Percentiles rank a stretch among this genome's conserved stretches.
These are phyloP conservation scores for Chondrilla cf. caribensis DNA, from an alignment of 37 sponge, comb jelly and placozoan species.

Conservation along the genomic window DNA sequence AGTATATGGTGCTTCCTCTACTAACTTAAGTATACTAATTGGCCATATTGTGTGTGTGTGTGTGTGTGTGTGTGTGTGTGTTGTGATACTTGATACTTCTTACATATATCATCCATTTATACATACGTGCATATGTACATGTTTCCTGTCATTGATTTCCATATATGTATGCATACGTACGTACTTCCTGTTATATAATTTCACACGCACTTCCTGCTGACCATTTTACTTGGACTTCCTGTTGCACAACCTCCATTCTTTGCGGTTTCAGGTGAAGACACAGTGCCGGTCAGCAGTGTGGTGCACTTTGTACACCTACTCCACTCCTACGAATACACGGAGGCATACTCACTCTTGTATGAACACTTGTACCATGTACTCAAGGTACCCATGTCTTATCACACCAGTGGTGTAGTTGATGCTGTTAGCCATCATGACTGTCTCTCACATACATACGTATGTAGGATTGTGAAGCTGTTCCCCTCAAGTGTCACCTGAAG, in stretches of 20 bases:
- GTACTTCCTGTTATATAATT: too few relatives aligned
- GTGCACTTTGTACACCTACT: constrained; percentile 49
- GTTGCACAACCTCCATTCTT: too few relatives aligned
- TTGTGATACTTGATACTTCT: neutral
- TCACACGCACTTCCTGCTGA: too few relatives aligned
- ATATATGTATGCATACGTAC: too few relatives aligned
- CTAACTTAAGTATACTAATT: neutral
- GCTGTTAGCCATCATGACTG: too few relatives aligned
- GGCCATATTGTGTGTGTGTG: constrained; percentile 16
- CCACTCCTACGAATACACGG: constrained; percentile 60
- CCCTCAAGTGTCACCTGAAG: neutral
- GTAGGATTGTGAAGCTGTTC: constrained; percentile 7
- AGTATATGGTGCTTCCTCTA: neutral
- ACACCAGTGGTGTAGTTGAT: too few relatives aligned
- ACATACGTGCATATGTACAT: too few relatives aligned
- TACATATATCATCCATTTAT: too few relatives aligned
- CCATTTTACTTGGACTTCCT: too few relatives aligned
- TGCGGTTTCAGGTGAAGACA: constrained; percentile 8
- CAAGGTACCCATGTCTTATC: too few relatives aligned
- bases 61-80: constrained; percentile 16
- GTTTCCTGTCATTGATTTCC: too few relatives aligned
- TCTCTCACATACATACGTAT: too few relatives aligned
- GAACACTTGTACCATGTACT: neutral
- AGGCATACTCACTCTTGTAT: constrained; percentile 32
- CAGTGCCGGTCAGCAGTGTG: constrained; percentile 52